phyloP scores from a whole-genome alignment of 2,888 invertebrate species.

The Lithophane semibrunnea region DNA sequence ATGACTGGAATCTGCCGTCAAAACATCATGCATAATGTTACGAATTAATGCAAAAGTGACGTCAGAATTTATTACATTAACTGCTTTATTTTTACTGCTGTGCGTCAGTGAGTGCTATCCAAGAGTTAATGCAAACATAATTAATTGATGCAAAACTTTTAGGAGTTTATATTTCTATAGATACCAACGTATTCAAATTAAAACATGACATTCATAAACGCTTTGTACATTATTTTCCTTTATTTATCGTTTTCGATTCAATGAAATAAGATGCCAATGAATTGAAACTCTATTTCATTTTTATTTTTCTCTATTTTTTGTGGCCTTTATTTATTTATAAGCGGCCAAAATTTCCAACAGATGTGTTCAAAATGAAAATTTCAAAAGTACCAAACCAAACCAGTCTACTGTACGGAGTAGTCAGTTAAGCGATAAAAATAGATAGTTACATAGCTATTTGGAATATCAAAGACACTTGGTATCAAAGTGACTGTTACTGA shows the following conservation, averaged over 20 bases:
- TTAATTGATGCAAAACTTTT: neutral
- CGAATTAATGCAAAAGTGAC: slow-evolving; percentile 25
- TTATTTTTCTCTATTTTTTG: no score
- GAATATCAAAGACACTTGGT: neutral
- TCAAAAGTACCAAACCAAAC: no score
- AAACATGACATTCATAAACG: neutral
- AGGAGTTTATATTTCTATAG: neutral
- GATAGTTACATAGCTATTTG: neutral
- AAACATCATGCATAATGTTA: slow-evolving; percentile 45
- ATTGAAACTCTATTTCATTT: neutral
- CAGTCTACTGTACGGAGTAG: no score
- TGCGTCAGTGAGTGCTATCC: neutral
- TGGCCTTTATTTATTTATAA: no score
- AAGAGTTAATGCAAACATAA: neutral
- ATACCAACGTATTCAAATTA: neutral
- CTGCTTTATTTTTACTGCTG: slow-evolving; percentile 23
- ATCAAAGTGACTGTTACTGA: no score
- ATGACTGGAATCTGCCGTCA: slow-evolving; percentile 27
- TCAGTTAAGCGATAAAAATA: neutral
- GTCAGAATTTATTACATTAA: slow-evolving; percentile 14
- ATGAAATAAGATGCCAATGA: neutral
- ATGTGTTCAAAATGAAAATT: neutral
- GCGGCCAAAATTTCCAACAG: neutral
- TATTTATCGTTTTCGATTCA: neutral
- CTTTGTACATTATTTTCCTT: neutral